Base-by-base conservation (phyloP, 2,888 invertebrate genomes). In the Drosophila macrospina region DNA sequence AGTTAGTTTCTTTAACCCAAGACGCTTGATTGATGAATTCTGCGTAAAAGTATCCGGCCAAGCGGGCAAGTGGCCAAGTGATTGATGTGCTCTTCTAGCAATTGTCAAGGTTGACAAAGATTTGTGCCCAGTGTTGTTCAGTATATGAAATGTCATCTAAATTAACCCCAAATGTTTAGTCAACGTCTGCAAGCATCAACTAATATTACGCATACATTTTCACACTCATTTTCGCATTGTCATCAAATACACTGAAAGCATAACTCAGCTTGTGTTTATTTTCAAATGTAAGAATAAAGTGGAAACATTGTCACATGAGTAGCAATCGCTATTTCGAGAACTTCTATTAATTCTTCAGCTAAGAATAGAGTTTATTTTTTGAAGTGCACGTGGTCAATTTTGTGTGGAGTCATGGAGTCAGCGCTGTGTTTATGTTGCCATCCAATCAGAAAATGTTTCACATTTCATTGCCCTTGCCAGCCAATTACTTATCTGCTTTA, bases 401-500 rank as follows among this genome's bases (percentile, higher is more conserved):
- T 39, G 10, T 39, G 10, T 42, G 0, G 13, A 30, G 20, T 15
- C 30, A 30, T 55, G 52, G 52, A 47, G 47, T 54, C 32, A 48
- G 42, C 44, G 36, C 44, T 39, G n/a, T 67, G 28, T 47, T 68
- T 59, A 30, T 45, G 36, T 20, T 51, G 32, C 55, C 16, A 74
- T 47, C 56, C 69, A 71, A 71, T 71, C 71, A 52, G n/a, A 16
- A 30, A 26, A 20, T 52, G 24, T 20, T 52, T 42, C 11, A 45
- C 56, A 52, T 56, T 75, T 47, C 71, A 42, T 48, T 47, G 71
- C 34, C 55, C 55, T 48, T 50, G 56, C 41, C 20, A 59, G 51
- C 37, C 80, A 80, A 80, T 86, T 82, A 80, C 86, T 83, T 80
- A 80, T 62, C 61, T 16, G 32, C 36, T 47, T 32, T 30, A 28